These are phyloP conservation scores for Geophilus truncorum DNA, from an alignment of 2,888 invertebrate genomes.

Conservation along the genomic window DNA sequence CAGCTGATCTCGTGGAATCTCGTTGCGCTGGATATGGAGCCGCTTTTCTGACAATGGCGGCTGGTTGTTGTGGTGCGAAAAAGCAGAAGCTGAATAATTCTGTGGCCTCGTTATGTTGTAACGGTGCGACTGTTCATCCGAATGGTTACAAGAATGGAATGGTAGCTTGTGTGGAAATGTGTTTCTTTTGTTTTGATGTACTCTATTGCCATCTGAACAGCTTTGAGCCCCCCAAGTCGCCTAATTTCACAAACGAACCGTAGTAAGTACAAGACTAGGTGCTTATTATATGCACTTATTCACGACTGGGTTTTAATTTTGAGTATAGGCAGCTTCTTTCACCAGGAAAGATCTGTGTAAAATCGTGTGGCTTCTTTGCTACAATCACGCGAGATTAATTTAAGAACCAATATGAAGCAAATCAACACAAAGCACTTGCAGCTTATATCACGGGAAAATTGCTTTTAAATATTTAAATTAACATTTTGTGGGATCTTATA, in stretches of 20 bases:
- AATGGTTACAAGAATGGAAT: slow-evolving; percentile 41
- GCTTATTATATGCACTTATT: neutral
- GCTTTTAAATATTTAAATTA: neutral
- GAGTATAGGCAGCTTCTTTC: neutral
- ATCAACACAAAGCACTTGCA: neutral
- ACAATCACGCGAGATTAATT: too few species aligned
- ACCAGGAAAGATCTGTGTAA: too few species aligned
- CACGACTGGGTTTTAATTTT: neutral
- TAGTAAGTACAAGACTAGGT: slow-evolving; percentile 40
- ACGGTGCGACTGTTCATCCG: slow-evolving; percentile 49
- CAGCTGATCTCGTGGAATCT: neutral
- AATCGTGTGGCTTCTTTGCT: too few species aligned
- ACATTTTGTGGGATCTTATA: too few species aligned
- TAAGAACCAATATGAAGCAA: neutral
- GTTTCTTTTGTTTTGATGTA: slow-evolving; percentile 98
- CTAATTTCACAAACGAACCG: slow-evolving; percentile 60
- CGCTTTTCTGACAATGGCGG: slow-evolving; percentile 60
- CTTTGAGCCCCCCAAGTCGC: slow-evolving; percentile 83
- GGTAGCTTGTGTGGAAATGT: slow-evolving; percentile 92
- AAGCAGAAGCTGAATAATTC: slow-evolving; percentile 81
- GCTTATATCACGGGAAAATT: neutral
- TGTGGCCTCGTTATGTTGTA: slow-evolving; percentile 53
- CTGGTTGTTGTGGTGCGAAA: slow-evolving; percentile 86
- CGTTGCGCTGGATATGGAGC: neutral
- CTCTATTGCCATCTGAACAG: slow-evolving; percentile 90